Evolutionary conservation across 2,113 vertebrate species (phyloP), one percentile per base, ranked within the genome.

Genomic region (Cisticola juncidis): DNA sequence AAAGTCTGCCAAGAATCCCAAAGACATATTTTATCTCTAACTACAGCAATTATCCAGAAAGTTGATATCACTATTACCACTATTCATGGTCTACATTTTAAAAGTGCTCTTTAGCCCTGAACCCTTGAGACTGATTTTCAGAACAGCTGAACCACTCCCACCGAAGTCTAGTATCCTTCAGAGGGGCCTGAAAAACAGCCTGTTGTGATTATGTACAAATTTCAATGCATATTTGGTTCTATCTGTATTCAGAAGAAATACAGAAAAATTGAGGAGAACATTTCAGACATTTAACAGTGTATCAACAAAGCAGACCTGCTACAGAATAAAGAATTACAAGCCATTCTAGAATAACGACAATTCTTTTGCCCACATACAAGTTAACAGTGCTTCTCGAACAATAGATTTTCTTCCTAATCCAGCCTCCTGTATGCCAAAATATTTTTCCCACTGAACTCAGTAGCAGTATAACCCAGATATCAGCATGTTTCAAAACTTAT

Each of bases 1-100:
- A 84, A 70, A 88, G 51, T 44, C 47, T 88, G 65, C 48, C 66
- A 92, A 96, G 58, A 88, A 96, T 68, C 72, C 65, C 33, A 57
- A 89, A 81, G 56, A 82, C 40, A 26, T 36, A 62, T 85, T 94
- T 94, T 80, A 91, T 81, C 76, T 81, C 2, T 26, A 94, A 79
- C 70, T 65, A 54, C 54, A 73, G 17, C 74, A 78, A 70, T 88
- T 86, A 81, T 9, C 53, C 50, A 86, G 50, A 40, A 83, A 88
- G 44, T 21, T 61, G 48, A 45, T 72, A 81, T 76, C 56, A 57
- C 24, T 81, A 45, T 60, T 69, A 29, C 16, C 84, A 54, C 68
- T 93, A n/a, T 68, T 70, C 61, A 81, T 5, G 23, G 65, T 33
- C 61, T 5, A 14, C 48, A 54, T 77, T 94, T 89, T 88, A 17